Base-by-base conservation (phyloP, 2,797 vertebrate species). In the Mallotus villosus region DNA sequence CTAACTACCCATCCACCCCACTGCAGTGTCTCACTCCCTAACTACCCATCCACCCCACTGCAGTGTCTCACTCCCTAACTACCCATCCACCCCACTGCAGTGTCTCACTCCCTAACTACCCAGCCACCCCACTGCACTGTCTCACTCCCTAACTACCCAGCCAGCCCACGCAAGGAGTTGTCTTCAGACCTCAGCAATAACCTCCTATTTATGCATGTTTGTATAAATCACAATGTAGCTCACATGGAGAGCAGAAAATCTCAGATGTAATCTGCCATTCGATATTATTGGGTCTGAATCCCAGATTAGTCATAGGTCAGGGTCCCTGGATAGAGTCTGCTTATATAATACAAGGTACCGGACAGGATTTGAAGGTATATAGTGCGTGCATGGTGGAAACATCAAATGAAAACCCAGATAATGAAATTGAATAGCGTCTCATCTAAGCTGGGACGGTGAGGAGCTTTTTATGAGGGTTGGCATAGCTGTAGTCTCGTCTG, bases 251-350 rank as follows among this genome's bases (percentile, higher is more conserved):
- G 86, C 80, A 80, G 67, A 77, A 77, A 78, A 78, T 78, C 78
- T 22, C 75, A 78, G 72, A 82, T 80, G 83, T 86, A 85, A 87
- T 88, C 86, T 82, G 77, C 78, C 82, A 85, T 27, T 86, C 78
- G 73, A 22, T 79, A 46, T 68, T 70, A 77, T 74, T 81, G 81
- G 74, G 78, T 6, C 51, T n/a, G 19, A 75, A 72, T 72, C 59
- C 74, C 70, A 74, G 63, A 80, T 79, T 77, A 79, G 79, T 78
- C 70, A 77, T 63, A 22, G 67, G 71, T 74, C 68, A 27, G 41
- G 63, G 32, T 60, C 61, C 61, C 24, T 57, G 32, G 61, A 67
- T 61, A 55, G 19, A 55, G 51, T 55, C 51, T 17, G 51, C 51
- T 6, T 6, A 60, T 27, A 21, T 25, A 60, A 14, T 25, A 9